Base-by-base conservation (phyloP, 2,888 invertebrate genomes). In the Sphinx pinastri region DNA sequence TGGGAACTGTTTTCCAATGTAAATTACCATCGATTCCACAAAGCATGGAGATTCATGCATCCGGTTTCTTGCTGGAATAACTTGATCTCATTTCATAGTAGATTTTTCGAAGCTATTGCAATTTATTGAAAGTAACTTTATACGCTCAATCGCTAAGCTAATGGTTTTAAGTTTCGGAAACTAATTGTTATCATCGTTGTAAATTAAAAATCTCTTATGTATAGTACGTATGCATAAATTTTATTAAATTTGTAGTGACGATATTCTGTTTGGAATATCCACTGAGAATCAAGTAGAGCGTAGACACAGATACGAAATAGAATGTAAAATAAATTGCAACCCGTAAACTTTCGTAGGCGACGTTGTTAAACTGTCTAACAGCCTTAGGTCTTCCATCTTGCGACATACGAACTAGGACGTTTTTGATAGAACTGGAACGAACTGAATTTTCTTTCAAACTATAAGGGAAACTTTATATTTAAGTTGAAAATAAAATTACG, bases 31-130 rank as follows among this genome's bases (percentile, higher is more conserved):
- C 19, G 38, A 51, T 68, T 52, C 47, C 55, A 54, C 16, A 16
- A 54, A 54, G 54, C 16, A 16, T 45, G 10, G 47, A 11, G 47
- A 49, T 63, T 47, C 63, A 63, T 63, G 66, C 79, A 81, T 63
- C 63, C 49, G 47, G 63, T 6, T 38, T 38, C 38, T 55, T 55
- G 19, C 19, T 55, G 55, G 25, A 25, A 25, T 25, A 25, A 25
- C 47, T 63, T 5, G 10, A 4, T n/a, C 45, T 47, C 10, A 10
- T 63, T 63, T 19, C 2, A 4, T 63, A 13, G 2, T 49, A 47
- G 19, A 7, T 63, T 8, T 63, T 63, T 25, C 0, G 19, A 47
- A 8, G 55, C 10, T 55, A 55, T 11, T 19, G 55, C 5, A 10
- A 8, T 38, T 38, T 38, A 5, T 38, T 38, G 5, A 38, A 38